These are phyloP conservation scores for Tetramorium bicarinatum DNA, from an alignment of 2,888 invertebrate genomes.

Conservation along the genomic window DNA sequence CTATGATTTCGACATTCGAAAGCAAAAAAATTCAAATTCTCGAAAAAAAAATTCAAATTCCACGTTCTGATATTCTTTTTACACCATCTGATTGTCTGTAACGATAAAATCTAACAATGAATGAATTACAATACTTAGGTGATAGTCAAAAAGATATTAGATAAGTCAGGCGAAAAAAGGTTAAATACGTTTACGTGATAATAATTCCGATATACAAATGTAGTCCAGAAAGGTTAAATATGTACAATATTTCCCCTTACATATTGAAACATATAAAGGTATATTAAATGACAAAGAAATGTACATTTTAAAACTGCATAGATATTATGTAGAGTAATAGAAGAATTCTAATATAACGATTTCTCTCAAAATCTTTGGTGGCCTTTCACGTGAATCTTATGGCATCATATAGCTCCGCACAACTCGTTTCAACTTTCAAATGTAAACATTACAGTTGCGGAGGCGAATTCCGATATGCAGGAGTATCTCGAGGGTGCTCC, in stretches of 20 bases:
- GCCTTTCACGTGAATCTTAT: neutral
- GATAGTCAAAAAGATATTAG: neutral
- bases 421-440: neutral
- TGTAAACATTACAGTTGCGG: neutral
- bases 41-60: neutral
- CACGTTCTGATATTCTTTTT: neutral
- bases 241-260: neutral
- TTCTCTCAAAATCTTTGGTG: neutral
- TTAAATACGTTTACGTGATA: slow-evolving; percentile 17
- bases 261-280: neutral
- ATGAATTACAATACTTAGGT: neutral
- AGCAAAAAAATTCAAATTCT: neutral
- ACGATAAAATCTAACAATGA: neutral
- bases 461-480: neutral
- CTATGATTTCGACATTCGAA: neutral
- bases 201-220: neutral
- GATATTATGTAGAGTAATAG: neutral
- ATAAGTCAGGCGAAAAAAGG: neutral
- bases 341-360: neutral
- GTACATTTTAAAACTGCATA: neutral
- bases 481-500: neutral
- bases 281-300: neutral
- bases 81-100: neutral
- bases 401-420: neutral
- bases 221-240: neutral